A percentile compares a stretch with the other conserved stretches of the same genome.
Conservation (phyloP, 92 coral and sea anemone genomes). For the Heliopora coerulea region DNA sequence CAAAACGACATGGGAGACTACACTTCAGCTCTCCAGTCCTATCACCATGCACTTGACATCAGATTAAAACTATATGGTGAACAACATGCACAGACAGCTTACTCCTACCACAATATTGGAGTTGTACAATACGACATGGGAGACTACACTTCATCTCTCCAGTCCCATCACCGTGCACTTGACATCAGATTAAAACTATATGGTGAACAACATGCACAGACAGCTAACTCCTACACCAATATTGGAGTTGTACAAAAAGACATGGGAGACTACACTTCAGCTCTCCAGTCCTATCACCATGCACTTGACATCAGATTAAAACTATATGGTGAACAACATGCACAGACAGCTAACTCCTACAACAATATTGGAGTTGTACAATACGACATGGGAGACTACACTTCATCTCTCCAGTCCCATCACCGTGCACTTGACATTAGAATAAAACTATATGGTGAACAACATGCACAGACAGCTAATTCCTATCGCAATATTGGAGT, state of each 20-base stretch:
- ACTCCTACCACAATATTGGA: conserved; percentile 12
- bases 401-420: not conserved
- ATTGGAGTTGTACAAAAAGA: not conserved
- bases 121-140: not conserved
- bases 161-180: conserved; percentile 16
- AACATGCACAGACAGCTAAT: not conserved
- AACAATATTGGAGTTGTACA: conserved; percentile 2
- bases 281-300: conserved; percentile 13
- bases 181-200: not conserved
- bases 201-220: conserved; percentile 21
- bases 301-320: conserved; percentile 5
- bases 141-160: conserved; percentile 4
- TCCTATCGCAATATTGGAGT: not conserved
- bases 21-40: conserved; percentile 15
- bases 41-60: not conserved
- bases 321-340: conserved; percentile 36
- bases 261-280: conserved; percentile 10
- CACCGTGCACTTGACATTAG: conserved; percentile 2
- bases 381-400: not conserved
- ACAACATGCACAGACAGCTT: conserved; percentile 24
- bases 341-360: conserved; percentile 24
- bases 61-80: conserved; percentile 1
- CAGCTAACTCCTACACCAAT: not conserved
- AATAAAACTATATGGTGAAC: conserved; percentile 1
- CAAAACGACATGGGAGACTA: conserved; percentile 9